Evolutionary conservation across 1,140 invertebrate genomes (phyloP).

Genomic region (Eueides isabella): DNA sequence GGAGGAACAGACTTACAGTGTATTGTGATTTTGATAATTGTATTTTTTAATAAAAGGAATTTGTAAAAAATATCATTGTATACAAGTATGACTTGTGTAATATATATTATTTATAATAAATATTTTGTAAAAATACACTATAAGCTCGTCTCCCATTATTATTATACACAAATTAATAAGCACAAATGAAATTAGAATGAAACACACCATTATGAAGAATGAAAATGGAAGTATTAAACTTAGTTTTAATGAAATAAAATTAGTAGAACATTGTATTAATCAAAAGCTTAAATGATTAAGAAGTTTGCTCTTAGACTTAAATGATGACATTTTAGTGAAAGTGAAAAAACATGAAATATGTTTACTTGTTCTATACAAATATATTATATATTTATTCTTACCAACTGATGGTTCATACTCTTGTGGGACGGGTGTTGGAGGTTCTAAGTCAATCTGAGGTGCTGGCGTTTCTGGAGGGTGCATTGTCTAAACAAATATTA

Average conservation of each 20-base stretch:
- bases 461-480: constrained; percentile 66
- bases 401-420: constrained; percentile 80
- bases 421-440: constrained; percentile 76
- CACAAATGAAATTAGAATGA: not conserved
- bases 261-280: constrained; percentile 6
- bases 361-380: too few species aligned
- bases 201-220: constrained; percentile 7
- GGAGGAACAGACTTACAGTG: not conserved
- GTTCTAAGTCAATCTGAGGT: constrained; percentile 64
- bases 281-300: not conserved
- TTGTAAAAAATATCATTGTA: not conserved
- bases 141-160: not conserved
- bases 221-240: not conserved
- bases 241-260: constrained; percentile 13
- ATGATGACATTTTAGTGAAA: constrained; percentile 6
- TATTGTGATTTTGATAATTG: not conserved
- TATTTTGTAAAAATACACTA: not conserved
- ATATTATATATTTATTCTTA: constrained; percentile 40
- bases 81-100: not conserved
- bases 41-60: not conserved
- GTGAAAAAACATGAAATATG: not conserved
- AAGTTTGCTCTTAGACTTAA: not conserved
- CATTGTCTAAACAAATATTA: constrained; percentile 46
- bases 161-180: not conserved
- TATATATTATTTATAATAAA: not conserved